Percentiles rank a stretch among this genome's conserved stretches.
Evolutionary conservation across 23 tunicate genomes (phyloP).

Genomic region (Clavelina lepadiformis): DNA sequence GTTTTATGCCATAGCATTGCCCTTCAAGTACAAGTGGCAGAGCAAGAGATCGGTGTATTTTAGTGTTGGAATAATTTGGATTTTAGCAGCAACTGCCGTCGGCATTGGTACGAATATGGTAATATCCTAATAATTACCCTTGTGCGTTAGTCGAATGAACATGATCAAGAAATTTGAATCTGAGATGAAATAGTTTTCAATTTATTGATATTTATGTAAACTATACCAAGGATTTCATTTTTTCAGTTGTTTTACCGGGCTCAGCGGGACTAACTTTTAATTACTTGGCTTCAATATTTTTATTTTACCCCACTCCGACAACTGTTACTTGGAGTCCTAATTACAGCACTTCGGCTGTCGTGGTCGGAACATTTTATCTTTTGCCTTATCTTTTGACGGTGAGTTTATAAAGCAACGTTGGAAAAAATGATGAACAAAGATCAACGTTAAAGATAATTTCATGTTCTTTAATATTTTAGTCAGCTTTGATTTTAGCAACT

Average conservation of each 20-base stretch:
- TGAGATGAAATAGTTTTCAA: background rate
- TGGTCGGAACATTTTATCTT: background rate
- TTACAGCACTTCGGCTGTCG: background rate
- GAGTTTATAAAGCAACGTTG: too few relatives aligned
- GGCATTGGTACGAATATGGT: too few relatives aligned
- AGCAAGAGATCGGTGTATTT: background rate
- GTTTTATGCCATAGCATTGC: conserved; percentile 7
- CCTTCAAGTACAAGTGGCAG: conserved; percentile 5
- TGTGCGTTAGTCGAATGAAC: too few relatives aligned
- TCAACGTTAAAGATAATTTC: too few relatives aligned
- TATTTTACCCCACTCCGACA: too few relatives aligned
- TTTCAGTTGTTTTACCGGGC: conserved; percentile 30
- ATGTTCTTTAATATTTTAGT: too few relatives aligned
- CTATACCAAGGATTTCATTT: background rate
- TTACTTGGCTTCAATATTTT: too few relatives aligned
- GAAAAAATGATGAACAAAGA: too few relatives aligned
- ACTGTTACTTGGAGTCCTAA: too few relatives aligned
- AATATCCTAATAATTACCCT: too few relatives aligned
- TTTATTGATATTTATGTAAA: background rate
- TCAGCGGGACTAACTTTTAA: background rate
- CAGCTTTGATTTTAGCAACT: too few relatives aligned
- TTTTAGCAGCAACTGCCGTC: conserved; percentile 9
- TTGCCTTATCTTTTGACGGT: conserved; percentile 20
- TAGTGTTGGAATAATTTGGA: conserved; percentile 12
- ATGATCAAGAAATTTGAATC: background rate